Evolutionary conservation across 1,140 invertebrate genomes (phyloP).

Genomic region (Lordiphosa clarofinis): DNA sequence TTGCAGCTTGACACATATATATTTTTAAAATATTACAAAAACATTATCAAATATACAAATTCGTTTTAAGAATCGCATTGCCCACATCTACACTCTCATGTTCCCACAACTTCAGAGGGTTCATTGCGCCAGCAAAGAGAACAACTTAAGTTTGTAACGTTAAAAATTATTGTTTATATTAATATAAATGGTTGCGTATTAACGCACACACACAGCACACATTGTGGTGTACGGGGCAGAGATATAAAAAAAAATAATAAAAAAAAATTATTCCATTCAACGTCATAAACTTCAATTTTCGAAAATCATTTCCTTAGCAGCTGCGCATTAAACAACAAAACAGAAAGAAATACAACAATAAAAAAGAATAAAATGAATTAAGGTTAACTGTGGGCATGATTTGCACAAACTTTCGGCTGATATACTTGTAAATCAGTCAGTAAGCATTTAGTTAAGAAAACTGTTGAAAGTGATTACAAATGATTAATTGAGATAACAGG

Average conservation of each 20-base stretch:
- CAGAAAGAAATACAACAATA: slow-evolving; percentile 38
- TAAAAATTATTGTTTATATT: slow-evolving; percentile 66
- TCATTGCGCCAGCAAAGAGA: too few relatives aligned
- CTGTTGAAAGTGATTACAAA: background rate
- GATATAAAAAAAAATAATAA: slow-evolving; percentile 30
- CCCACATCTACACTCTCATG: too few relatives aligned
- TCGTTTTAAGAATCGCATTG: too few relatives aligned
- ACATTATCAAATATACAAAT: too few relatives aligned
- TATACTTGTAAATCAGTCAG: slow-evolving; percentile 19
- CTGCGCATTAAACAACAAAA: slow-evolving; percentile 61
- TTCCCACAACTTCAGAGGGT: too few relatives aligned
- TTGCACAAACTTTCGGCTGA: slow-evolving; percentile 35
- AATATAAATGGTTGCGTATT: slow-evolving; percentile 66
- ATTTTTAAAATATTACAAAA: too few relatives aligned
- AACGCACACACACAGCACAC: slow-evolving; percentile 31
- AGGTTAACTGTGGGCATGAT: slow-evolving; percentile 65
- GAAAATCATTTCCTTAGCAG: slow-evolving; percentile 79
- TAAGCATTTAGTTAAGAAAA: slow-evolving; percentile 15
- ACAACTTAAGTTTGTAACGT: too few relatives aligned
- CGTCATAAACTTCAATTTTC: slow-evolving; percentile 79
- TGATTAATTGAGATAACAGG: background rate
- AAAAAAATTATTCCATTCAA: slow-evolving; percentile 71
- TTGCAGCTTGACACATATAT: too few relatives aligned
- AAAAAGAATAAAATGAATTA: slow-evolving; percentile 64
- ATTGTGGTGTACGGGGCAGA: slow-evolving; percentile 15